Evolutionary conservation across 2,888 invertebrate species (phyloP), one percentile per base, ranked within the genome.

Genomic region (Podotricha telesiphe): DNA sequence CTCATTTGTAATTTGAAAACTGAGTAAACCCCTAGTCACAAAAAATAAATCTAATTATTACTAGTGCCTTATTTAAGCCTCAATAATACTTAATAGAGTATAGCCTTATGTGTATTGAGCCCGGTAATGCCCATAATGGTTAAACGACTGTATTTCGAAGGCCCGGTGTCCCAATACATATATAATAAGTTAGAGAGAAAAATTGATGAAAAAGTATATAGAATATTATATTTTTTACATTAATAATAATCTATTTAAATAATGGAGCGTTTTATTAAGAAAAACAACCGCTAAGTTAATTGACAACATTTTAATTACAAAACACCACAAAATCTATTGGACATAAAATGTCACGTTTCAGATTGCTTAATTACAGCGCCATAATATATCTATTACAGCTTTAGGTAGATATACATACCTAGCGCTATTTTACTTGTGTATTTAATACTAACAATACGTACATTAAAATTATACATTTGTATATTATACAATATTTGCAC

Each of bases 301-400:
- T 93, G 93, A 93, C 93, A 93, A 93, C 91, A 90, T 93, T 92
- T 92, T 93, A 91, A 91, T 92, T 92, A 92, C 87, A 92, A 92
- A 92, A 93, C 91, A 93, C 93, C 93, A 92, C 91, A 92, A 92
- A 89, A 87, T 91, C 87, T 90, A 91, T 88, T 81, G 80, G 87
- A 89, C 88, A 89, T 86, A 84, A 84, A 86, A 89, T 90, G 89
- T 77, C 89, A 80, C 84, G 78, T 85, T 82, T 84, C 83, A 79
- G 86, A 86, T 89, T 88, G 87, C 88, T 88, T 91, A 91, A 90
- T 88, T 91, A 91, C 91, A 87, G 86, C 81, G 87, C 86, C 88
- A 80, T 78, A n/a, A n/a, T n/a, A 77, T 82, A 81, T 80, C 82
- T 88, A 86, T 84, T 83, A 81, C 86, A 89, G 88, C 86, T 83